phyloP scores from a whole-genome alignment of 2,113 vertebrate species.

The Peromyscus polionotus region DNA sequence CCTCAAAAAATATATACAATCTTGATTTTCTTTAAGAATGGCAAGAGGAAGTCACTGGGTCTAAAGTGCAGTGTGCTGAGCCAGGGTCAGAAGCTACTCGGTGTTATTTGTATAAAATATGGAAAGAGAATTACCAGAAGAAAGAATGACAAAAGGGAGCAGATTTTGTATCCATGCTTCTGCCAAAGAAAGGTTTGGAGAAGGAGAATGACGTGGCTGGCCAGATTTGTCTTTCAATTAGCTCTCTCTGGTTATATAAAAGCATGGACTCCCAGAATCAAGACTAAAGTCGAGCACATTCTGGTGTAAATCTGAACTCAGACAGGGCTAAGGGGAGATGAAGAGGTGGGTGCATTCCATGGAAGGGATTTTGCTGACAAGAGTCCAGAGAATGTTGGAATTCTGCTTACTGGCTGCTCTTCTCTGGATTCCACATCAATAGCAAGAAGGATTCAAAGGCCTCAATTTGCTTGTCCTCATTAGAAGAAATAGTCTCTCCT shows the following conservation, averaged over 20 bases:
- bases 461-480: not conserved
- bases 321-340: not conserved
- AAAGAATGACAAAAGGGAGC: not conserved
- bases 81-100: not conserved
- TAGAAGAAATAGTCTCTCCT: not conserved
- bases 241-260: not conserved
- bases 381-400: not conserved
- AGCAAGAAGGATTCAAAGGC: not conserved
- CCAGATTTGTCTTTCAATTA: not conserved
- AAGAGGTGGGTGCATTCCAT: not conserved
- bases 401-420: not conserved
- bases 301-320: rapidly evolving
- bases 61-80: not conserved
- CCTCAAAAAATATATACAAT: not conserved
- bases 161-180: not conserved
- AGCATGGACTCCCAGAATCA: not conserved
- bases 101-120: not conserved
- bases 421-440: not conserved
- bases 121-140: not conserved
- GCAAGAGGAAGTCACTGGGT: not conserved
- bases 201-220: not conserved
- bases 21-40: not conserved
- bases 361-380: not conserved
- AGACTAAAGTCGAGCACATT: not conserved
- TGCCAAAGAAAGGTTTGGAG: not conserved